phyloP scores from a whole-genome alignment of 2,888 invertebrate species.

The Odontocerum albicorne region DNA sequence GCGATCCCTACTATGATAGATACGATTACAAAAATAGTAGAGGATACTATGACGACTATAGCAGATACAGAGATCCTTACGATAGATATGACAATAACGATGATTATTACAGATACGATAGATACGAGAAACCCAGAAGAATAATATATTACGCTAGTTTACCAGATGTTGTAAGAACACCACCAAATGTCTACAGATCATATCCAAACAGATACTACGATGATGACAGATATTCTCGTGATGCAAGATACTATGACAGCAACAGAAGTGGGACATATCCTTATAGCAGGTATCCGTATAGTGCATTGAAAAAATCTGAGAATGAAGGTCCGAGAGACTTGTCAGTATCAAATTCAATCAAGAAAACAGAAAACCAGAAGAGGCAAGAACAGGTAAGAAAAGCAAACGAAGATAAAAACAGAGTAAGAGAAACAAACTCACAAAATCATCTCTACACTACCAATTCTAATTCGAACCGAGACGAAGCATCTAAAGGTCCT shows the following conservation, averaged over 20 bases:
- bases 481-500: constrained; percentile 44
- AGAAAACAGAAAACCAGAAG: constrained; percentile 48
- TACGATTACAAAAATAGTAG: constrained; percentile 38
- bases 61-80: constrained; percentile 47
- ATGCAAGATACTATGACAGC: constrained; percentile 45
- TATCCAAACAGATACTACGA: constrained; percentile 49
- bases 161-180: constrained; percentile 67
- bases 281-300: constrained; percentile 47
- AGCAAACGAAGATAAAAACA: constrained; percentile 45
- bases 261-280: constrained; percentile 26
- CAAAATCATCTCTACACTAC: constrained; percentile 52
- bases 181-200: constrained; percentile 60
- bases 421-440: constrained; percentile 42
- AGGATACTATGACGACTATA: constrained; percentile 28
- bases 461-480: constrained; percentile 30
- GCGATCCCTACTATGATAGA: constrained; percentile 50
- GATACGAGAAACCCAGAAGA: constrained; percentile 59
- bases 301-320: constrained; percentile 50
- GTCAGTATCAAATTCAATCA: constrained; percentile 48
- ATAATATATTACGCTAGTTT: constrained; percentile 72
- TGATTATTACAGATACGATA: constrained; percentile 43
- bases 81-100: constrained; percentile 45
- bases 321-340: constrained; percentile 53
- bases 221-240: constrained; percentile 45
- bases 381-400: constrained; percentile 49